Evolutionary conservation across 1,140 invertebrate genomes (phyloP), one percentile per base, ranked within the genome.

Genomic region (Formica selysi): DNA sequence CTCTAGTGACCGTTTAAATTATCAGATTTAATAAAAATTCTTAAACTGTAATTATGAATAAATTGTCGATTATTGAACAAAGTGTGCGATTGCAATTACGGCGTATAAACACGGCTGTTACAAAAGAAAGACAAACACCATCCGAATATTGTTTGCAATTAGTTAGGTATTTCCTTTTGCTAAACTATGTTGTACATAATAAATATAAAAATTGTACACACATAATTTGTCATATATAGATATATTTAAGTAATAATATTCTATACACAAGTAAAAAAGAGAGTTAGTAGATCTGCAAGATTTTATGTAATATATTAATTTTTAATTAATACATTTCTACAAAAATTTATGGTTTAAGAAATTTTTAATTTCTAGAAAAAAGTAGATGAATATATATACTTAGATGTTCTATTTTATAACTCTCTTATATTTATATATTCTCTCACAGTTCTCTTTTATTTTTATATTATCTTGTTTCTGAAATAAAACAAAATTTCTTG

Each of bases 91-190:
- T 59, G 38, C 65, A 87, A 22, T 13, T 74, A 22, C 65, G 38
- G 41, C 88, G 86, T 8, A 73, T 61, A 16, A 87, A 76, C 32
- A 67, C 90, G 22, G 89, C 71, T 80, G 16, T 51, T 29, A 29
- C 26, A 29, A 44, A 44, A 44, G 10, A 44, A 44, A 44, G 8
- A 11, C 1, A 1, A 48, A 48, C 92, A 3, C 3, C 95, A 19
- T 90, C 93, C 29, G 92, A 96, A 90, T 96, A 96, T 93, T 96
- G 96, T 93, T 92, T 96, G 81, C 93, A 96, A 87, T 92, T 96
- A 78, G 96, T 96, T 48, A 95, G 95, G 96, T 96, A 95, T 73
- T 67, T 70, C 4, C 8, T 29, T 38, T 41, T 36, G 22, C n/a
- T 36, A 48, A 41, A 54, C 2, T 6, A 10, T 11, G 19, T 16